A percentile compares a stretch with the other conserved stretches of the same genome.
Conservation (phyloP, 2,113 vertebrate genomes). For the Chaetorhynchus papuensis region DNA sequence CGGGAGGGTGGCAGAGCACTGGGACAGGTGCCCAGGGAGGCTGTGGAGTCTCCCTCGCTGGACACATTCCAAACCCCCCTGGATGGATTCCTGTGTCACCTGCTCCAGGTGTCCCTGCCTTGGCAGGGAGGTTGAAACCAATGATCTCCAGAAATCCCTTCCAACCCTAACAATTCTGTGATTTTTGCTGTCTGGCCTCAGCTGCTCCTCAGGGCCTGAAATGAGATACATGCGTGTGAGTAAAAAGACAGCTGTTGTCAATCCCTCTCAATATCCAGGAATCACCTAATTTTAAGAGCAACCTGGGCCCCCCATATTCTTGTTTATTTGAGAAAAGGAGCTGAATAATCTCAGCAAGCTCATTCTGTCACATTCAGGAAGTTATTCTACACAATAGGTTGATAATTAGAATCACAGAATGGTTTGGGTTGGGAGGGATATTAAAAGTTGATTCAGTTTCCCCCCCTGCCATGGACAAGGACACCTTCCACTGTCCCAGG, state of each 20-base stretch:
- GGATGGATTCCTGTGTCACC: background rate
- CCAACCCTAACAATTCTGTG: background rate
- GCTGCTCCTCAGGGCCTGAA: background rate
- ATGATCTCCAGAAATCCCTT: background rate
- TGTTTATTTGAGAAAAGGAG: background rate
- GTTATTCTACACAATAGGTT: fast-evolving
- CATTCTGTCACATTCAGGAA: background rate
- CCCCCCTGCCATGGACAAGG: background rate
- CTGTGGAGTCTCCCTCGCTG: background rate
- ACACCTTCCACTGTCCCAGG: background rate
- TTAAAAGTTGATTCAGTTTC: background rate
- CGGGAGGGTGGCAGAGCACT: background rate
- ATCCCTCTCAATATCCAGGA: background rate
- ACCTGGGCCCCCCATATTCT: fast-evolving
- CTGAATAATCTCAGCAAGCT: background rate
- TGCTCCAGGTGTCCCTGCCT: background rate
- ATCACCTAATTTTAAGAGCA: background rate
- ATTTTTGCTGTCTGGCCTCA: background rate
- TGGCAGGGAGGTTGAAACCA: background rate
- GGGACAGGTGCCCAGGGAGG: background rate
- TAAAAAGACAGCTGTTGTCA: background rate
- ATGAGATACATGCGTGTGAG: background rate
- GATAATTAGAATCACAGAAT: background rate
- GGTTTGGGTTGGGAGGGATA: background rate
- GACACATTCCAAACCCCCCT: background rate